These are phyloP conservation scores for Helleia helle DNA, from an alignment of 2,888 invertebrate genomes.

Conservation along the genomic window DNA sequence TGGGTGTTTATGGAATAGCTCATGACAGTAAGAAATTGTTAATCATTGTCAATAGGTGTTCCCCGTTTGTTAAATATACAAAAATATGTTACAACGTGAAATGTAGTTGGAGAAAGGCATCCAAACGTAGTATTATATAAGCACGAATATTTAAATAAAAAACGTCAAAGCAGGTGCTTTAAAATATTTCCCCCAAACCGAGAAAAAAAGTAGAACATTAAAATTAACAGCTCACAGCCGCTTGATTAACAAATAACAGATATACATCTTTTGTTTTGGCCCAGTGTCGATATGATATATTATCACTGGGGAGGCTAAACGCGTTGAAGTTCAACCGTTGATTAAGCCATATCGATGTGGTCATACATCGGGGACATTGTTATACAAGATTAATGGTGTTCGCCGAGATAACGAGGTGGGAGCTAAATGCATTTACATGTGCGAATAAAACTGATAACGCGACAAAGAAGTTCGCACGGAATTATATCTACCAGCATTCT, in stretches of 20 bases:
- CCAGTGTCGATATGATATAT: conserved; percentile 24
- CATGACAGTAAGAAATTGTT: too few relatives aligned
- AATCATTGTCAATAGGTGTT: too few relatives aligned
- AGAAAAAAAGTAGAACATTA: background rate
- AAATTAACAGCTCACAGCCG: conserved; percentile 9
- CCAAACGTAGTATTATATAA: too few relatives aligned
- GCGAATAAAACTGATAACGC: conserved; percentile 67
- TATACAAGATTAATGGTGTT: conserved; percentile 72
- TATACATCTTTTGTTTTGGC: conserved; percentile 25
- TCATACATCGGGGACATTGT: conserved; percentile 57
- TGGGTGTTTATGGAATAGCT: too few relatives aligned
- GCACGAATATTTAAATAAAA: background rate
- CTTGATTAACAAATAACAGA: conserved; percentile 24
- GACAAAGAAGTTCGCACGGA: conserved; percentile 55
- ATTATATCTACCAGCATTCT: conserved; percentile 33
- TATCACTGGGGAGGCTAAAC: conserved; percentile 29
- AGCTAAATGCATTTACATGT: conserved; percentile 73
- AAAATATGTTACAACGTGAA: too few relatives aligned
- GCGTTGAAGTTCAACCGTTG: conserved; percentile 44
- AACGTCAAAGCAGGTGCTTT: background rate
- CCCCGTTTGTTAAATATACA: too few relatives aligned
- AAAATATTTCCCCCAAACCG: background rate
- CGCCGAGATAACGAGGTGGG: conserved; percentile 60
- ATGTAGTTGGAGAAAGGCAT: too few relatives aligned
- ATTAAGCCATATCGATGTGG: conserved; percentile 61